phyloP scores from a whole-genome alignment of 1,140 invertebrate genomes.

The Parasteatoda tepidariorum region DNA sequence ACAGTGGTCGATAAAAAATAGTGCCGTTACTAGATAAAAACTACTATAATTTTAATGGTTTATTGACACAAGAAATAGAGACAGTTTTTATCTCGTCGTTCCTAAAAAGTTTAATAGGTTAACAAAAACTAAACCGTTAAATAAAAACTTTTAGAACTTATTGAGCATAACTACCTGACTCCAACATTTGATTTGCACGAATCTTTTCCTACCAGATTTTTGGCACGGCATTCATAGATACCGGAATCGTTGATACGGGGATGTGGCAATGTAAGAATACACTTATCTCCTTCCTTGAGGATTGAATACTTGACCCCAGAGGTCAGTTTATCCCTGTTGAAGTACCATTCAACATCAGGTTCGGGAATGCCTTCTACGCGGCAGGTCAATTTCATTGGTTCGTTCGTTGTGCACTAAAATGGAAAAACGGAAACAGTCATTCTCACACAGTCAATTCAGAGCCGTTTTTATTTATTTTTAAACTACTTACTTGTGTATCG shows the following conservation, averaged over 20 bases:
- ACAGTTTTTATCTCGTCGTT: too few species aligned
- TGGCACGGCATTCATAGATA: slow-evolving; percentile 80
- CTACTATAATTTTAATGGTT: too few species aligned
- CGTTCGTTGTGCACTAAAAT: slow-evolving; percentile 75
- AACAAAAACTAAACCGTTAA: too few species aligned
- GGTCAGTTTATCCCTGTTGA: slow-evolving; percentile 77
- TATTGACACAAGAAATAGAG: too few species aligned
- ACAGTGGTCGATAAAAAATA: too few species aligned
- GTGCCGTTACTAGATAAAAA: too few species aligned
- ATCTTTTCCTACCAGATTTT: slow-evolving; percentile 83
- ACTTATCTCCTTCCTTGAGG: slow-evolving; percentile 82
- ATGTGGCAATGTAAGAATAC: slow-evolving; percentile 80
- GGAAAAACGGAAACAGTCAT: not conserved
- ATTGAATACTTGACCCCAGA: slow-evolving; percentile 81
- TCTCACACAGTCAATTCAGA: not conserved
- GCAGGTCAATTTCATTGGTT: slow-evolving; percentile 82
- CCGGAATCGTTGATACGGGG: slow-evolving; percentile 78
- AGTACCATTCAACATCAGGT: slow-evolving; percentile 88
- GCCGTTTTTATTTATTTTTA: not conserved
- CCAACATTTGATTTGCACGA: slow-evolving; percentile 79
- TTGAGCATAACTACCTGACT: too few species aligned
- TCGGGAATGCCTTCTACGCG: slow-evolving; percentile 86
- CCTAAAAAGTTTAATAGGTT: too few species aligned
- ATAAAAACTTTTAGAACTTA: too few species aligned
- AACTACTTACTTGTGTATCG: slow-evolving; percentile 77